These are phyloP conservation scores for Pocillopora verrucosa DNA, from an alignment of 64 coral and sea anemone species.

Conservation along the genomic window DNA sequence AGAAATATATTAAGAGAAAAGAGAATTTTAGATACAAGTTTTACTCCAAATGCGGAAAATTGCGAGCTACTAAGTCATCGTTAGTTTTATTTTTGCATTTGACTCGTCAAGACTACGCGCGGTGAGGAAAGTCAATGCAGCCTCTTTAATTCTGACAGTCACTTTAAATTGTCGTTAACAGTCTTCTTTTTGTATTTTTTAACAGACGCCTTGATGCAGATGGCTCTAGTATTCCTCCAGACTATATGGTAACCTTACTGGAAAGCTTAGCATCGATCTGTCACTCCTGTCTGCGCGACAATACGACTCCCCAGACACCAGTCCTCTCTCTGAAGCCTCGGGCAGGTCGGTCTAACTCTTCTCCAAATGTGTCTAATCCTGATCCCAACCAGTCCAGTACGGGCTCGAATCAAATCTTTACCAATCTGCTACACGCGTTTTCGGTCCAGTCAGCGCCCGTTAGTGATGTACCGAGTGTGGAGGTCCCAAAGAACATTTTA, in stretches of 20 bases:
- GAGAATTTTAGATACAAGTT: no score
- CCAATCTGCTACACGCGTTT: slow-evolving; percentile 95
- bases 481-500: slow-evolving; percentile 72
- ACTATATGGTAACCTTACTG: slow-evolving; percentile 79
- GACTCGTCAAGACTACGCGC: no score
- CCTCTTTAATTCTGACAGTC: background rate
- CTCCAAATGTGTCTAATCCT: slow-evolving; percentile 16
- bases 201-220: slow-evolving; percentile 11
- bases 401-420: slow-evolving; percentile 65
- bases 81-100: no score
- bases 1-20: no score
- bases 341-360: slow-evolving; percentile 46
- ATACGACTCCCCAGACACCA: slow-evolving; percentile 62
- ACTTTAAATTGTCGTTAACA: background rate
- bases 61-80: no score
- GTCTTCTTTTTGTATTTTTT: background rate
- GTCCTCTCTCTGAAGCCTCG: slow-evolving; percentile 89
- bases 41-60: no score
- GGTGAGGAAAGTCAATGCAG: no score
- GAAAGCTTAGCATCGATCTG: slow-evolving; percentile 85
- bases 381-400: slow-evolving; percentile 64
- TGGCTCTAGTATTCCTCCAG: slow-evolving; percentile 55
- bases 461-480: slow-evolving; percentile 63
- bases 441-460: slow-evolving; percentile 72
- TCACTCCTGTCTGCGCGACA: slow-evolving; percentile 90